Evolutionary conservation across 2,888 invertebrate genomes (phyloP).

Genomic region (Alsophila aescularia): DNA sequence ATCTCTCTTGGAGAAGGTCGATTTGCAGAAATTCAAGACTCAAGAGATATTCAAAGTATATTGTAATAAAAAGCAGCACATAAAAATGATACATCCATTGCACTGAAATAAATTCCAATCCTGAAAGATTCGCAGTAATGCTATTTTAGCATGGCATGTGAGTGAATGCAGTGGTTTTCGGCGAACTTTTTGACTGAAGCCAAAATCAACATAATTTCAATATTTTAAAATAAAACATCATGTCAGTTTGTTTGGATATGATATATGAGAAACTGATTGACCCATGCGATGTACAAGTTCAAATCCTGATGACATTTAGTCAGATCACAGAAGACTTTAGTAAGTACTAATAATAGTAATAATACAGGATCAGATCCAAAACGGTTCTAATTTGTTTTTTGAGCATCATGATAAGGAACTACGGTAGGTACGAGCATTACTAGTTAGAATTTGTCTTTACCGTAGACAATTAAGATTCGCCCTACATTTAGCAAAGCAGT

Average conservation of each 20-base stretch:
- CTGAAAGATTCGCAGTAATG: conserved; percentile 7
- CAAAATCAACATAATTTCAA: neutral
- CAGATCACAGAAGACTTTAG: too few species aligned
- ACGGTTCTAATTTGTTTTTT: neutral
- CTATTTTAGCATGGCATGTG: neutral
- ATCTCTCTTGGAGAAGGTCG: too few species aligned
- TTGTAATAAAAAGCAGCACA: too few species aligned
- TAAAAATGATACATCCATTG: neutral
- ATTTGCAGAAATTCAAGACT: too few species aligned
- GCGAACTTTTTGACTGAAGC: neutral
- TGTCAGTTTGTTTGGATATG: too few species aligned
- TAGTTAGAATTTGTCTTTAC: neutral
- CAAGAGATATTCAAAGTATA: too few species aligned
- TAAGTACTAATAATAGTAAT: too few species aligned
- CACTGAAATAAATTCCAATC: conserved; percentile 11
- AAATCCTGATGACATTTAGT: too few species aligned
- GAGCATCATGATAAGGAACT: neutral
- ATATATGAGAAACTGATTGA: too few species aligned
- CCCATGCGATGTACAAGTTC: too few species aligned
- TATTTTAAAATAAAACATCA: neutral
- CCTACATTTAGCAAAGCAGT: conserved; percentile 32
- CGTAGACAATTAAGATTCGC: conserved; percentile 29
- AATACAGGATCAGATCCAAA: too few species aligned
- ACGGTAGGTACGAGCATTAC: too few species aligned
- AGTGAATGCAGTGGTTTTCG: neutral